A percentile compares a stretch with the other conserved stretches of the same genome.
phyloP scores from a whole-genome alignment of 2,797 vertebrate genomes.

The Oreonectes daqikongensis region DNA sequence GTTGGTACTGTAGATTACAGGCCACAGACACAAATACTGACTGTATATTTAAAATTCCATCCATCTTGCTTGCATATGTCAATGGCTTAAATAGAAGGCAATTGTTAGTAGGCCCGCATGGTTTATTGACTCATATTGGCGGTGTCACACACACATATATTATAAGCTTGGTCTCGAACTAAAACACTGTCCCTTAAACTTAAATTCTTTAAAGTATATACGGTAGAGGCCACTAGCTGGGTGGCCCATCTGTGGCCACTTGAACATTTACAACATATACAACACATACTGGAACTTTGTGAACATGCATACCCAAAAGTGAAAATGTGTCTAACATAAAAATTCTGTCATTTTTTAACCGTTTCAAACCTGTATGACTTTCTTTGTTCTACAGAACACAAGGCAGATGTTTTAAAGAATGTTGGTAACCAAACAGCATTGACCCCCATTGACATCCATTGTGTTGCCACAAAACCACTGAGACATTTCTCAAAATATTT shows the following conservation, averaged over 20 bases:
- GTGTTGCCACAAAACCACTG: too few species aligned
- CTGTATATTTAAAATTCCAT: slow-evolving; percentile 24
- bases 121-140: background rate
- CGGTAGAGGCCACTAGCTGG: background rate
- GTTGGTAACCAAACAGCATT: too few species aligned
- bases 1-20: slow-evolving; percentile 9
- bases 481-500: too few species aligned
- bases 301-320: background rate
- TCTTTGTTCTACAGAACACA: too few species aligned
- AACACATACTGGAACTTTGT: background rate
- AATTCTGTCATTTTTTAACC: too few species aligned
- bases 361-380: background rate
- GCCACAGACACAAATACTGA: slow-evolving; percentile 5
- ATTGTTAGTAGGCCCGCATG: background rate
- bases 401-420: too few species aligned
- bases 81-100: background rate
- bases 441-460: too few species aligned
- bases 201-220: background rate
- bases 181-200: background rate
- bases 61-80: slow-evolving; percentile 17
- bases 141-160: slow-evolving; percentile 10
- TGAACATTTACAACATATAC: background rate
- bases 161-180: background rate
- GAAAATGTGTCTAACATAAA: too few species aligned
- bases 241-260: background rate